phyloP scores from a whole-genome alignment of 2,888 invertebrate species.

The Habroteleia sp. region DNA sequence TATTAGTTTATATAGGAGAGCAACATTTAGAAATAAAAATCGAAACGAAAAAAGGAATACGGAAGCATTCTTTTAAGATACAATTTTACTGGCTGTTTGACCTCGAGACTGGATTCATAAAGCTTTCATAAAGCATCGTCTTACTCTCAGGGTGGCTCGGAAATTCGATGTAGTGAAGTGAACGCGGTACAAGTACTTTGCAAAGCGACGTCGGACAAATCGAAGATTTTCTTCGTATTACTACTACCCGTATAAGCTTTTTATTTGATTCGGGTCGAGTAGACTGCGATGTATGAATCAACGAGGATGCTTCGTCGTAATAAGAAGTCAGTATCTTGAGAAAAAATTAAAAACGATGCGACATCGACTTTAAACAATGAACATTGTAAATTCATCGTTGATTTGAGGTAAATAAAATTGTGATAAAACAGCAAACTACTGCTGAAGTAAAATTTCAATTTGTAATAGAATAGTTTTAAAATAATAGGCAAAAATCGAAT shows the following conservation, averaged over 20 bases:
- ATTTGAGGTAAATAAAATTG: too few relatives aligned
- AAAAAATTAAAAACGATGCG: too few relatives aligned
- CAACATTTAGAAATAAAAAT: constrained; percentile 8
- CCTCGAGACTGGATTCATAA: constrained; percentile 38
- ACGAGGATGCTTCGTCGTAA: constrained; percentile 27
- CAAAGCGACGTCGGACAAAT: constrained; percentile 44
- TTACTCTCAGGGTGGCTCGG: constrained; percentile 5
- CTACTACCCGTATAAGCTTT: constrained; percentile 43
- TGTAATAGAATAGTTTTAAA: too few relatives aligned
- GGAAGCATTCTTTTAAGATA: constrained; percentile 28
- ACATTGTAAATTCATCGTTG: too few relatives aligned
- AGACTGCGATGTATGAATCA: constrained; percentile 51
- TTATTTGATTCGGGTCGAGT: constrained; percentile 44
- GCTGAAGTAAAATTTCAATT: too few relatives aligned
- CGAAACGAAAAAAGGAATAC: constrained; percentile 13
- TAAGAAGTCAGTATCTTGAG: too few relatives aligned
- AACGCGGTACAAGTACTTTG: constrained; percentile 40
- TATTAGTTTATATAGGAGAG: too few relatives aligned
- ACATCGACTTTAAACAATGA: too few relatives aligned
- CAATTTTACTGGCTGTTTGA: constrained; percentile 35
- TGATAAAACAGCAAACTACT: too few relatives aligned
- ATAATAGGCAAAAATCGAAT: too few relatives aligned
- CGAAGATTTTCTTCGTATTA: constrained; percentile 49
- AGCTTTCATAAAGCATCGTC: constrained; percentile 38
- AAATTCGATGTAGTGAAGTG: constrained; percentile 28